A percentile compares a stretch with the other conserved stretches of the same genome.
Evolutionary conservation across 92 coral and sea anemone genomes (phyloP).

Genomic region (Phenganax subtilis): DNA sequence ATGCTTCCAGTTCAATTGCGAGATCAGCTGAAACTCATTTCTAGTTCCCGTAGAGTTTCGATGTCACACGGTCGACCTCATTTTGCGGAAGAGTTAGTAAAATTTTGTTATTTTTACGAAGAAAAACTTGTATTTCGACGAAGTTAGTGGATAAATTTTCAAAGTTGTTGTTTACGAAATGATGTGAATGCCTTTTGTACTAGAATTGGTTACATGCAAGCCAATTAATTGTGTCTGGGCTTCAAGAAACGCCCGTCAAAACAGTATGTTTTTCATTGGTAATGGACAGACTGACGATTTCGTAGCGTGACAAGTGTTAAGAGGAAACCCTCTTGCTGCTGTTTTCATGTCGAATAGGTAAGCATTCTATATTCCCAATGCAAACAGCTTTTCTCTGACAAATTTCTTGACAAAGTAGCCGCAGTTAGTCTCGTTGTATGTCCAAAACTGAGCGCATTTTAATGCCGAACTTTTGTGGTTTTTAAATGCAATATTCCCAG

Average conservation of each 20-base stretch:
- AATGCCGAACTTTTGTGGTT: background rate
- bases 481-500: background rate
- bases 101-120: background rate
- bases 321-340: background rate
- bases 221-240: background rate
- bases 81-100: background rate
- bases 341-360: slow-evolving; percentile 9
- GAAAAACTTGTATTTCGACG: background rate
- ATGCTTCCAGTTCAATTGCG: no score
- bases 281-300: background rate
- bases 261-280: background rate
- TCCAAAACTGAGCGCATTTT: background rate
- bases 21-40: background rate
- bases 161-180: background rate
- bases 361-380: background rate
- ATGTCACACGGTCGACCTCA: background rate
- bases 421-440: background rate
- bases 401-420: background rate
- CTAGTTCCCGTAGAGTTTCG: background rate
- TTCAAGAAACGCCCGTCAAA: background rate
- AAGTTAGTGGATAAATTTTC: background rate
- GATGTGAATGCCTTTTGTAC: background rate
- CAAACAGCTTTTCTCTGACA: background rate
- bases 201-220: background rate
- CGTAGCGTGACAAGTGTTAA: slow-evolving; percentile 11